These are phyloP conservation scores for Dryomyza anilis DNA, from an alignment of 2,888 invertebrate genomes.

Conservation along the genomic window DNA sequence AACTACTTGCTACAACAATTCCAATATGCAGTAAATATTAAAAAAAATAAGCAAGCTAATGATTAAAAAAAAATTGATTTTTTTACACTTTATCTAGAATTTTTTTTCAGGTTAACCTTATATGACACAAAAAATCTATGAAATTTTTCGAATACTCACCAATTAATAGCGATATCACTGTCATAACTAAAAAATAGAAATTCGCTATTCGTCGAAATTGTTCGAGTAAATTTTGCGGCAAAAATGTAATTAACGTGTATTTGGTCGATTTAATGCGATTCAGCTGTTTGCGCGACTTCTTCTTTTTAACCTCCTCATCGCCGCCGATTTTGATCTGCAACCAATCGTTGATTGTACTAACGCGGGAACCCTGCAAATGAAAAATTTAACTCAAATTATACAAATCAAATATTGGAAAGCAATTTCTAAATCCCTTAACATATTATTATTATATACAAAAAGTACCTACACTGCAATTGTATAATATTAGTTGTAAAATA, in stretches of 20 bases:
- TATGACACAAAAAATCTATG: background rate
- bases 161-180: slow-evolving; percentile 71
- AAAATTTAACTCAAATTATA: no score
- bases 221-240: slow-evolving; percentile 81
- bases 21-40: no score
- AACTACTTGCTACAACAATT: no score
- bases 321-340: slow-evolving; percentile 68
- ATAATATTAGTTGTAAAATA: no score
- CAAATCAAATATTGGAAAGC: no score
- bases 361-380: slow-evolving; percentile 66
- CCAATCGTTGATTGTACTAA: slow-evolving; percentile 66
- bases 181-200: slow-evolving; percentile 80
- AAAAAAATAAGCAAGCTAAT: background rate
- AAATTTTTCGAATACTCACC: slow-evolving; percentile 59
- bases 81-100: no score
- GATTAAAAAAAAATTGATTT: background rate
- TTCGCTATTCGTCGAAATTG: slow-evolving; percentile 85
- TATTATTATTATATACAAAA: no score
- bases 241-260: slow-evolving; percentile 78
- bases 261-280: slow-evolving; percentile 71
- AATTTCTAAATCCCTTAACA: no score
- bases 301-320: slow-evolving; percentile 62
- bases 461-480: no score
- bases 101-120: no score
- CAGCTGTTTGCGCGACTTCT: slow-evolving; percentile 45